phyloP scores from a whole-genome alignment of 2,797 vertebrate genomes.

The Strix occidentalis region DNA sequence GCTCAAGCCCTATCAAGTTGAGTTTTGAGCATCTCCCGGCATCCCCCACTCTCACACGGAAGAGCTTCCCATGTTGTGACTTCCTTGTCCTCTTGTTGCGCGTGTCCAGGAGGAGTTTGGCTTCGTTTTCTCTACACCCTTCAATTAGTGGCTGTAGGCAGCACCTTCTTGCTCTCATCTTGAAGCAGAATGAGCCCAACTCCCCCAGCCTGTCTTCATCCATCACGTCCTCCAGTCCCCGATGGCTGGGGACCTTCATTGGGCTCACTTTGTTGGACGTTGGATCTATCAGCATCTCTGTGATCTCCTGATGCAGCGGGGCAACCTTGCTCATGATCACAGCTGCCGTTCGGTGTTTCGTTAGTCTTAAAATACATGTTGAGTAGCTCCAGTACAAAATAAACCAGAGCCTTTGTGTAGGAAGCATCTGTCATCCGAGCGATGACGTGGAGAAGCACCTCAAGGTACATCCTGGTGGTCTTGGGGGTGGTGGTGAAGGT shows the following conservation, averaged over 20 bases:
- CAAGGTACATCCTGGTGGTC: background rate
- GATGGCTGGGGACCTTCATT: rapidly evolving
- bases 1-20: background rate
- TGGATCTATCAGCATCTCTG: background rate
- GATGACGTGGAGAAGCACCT: background rate
- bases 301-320: background rate
- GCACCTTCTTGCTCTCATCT: background rate
- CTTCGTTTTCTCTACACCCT: background rate
- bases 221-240: background rate
- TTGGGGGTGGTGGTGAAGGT: background rate
- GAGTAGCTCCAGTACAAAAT: background rate
- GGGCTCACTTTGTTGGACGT: rapidly evolving
- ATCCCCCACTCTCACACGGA: background rate
- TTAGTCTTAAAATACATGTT: background rate
- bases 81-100: background rate
- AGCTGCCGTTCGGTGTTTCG: rapidly evolving
- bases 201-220: background rate
- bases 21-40: background rate
- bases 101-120: background rate
- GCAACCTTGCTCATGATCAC: background rate
- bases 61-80: background rate
- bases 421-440: rapidly evolving
- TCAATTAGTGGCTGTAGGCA: background rate
- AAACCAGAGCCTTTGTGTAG: background rate
- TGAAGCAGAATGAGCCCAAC: background rate